Conservation (phyloP, 2,797 vertebrate genomes). For the Periophthalmus magnuspinnatus region DNA sequence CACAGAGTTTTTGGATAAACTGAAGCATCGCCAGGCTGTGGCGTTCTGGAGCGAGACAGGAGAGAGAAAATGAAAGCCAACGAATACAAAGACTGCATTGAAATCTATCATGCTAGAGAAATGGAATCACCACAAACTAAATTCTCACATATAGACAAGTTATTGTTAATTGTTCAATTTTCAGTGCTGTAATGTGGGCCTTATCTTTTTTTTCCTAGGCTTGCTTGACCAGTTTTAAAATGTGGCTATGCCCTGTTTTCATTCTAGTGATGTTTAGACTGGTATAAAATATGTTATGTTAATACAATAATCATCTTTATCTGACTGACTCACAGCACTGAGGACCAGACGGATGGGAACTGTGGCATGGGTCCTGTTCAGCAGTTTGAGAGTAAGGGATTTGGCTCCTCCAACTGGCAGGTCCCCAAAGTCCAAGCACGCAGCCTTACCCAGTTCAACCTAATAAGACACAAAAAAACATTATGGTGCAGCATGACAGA, state of each 20-base stretch:
- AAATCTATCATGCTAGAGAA: no score
- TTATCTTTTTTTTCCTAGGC: no score
- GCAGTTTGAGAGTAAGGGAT: constrained; percentile 86
- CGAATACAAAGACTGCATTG: neutral
- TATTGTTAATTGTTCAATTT: neutral
- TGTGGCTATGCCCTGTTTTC: no score
- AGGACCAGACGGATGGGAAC: constrained; percentile 91
- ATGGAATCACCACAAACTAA: no score
- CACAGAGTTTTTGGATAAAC: constrained; percentile 87
- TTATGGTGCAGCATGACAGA: no score
- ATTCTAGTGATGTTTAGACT: neutral
- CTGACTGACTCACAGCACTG: constrained; percentile 85
- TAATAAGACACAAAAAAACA: constrained; percentile 60
- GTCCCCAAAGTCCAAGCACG: constrained; percentile 90
- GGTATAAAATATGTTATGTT: neutral
- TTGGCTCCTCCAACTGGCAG: constrained; percentile 83
- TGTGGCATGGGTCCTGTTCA: constrained; percentile 87
- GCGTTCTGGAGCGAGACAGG: constrained; percentile 79
- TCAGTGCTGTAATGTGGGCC: neutral
- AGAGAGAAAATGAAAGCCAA: neutral
- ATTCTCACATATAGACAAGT: neutral
- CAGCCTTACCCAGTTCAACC: constrained; percentile 82
- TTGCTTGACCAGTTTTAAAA: no score
- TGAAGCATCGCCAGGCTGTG: constrained; percentile 90
- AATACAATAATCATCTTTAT: neutral